Base-by-base conservation (phyloP, 2,797 vertebrate genomes). In the Zonotrichia albicollis region DNA sequence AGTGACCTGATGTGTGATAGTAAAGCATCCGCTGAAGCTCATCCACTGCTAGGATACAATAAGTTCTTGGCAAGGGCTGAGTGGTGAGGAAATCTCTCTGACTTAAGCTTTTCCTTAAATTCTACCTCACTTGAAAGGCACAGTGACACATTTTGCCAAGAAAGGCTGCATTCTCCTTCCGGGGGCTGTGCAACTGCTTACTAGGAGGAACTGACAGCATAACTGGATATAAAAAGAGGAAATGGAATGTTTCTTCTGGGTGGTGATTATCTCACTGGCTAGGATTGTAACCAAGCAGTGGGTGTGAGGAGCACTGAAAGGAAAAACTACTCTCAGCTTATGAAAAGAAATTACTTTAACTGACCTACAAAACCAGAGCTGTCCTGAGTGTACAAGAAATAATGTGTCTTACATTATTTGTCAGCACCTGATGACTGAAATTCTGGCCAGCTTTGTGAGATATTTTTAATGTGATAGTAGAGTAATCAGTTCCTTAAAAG, bases 191-290 rank as follows among this genome's bases (percentile, higher is more conserved):
- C 82, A 89, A 91, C 67, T 83, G 87, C 89, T 93, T 94, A 80
- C 68, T 66, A 45, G 90, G 91, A 95, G 89, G 89, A 95, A 95
- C 91, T 91, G 81, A 75, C 89, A 93, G 83, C 91, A 84, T 92
- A 95, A 91, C 82, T 93, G 81, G 92, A 96, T 97, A 96, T 94
- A 94, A 95, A 97, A 96, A 94, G 94, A 76, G 87, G 85, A 96
- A 97, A 88, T 86, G 94, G 95, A 96, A 96, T 96, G 89, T 93
- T 96, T 97, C 94, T 96, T 95, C 85, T 94, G 85, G 45, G 87
- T 91, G 89, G 66, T 8, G 7, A 94, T 97, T 96, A 96, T 96
- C 91, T 96, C 95, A 97, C 94, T 95, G 94, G 91, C 95, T 96
- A 97, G 93, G 95, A 97, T 91, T 96, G 96, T 92, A 90, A 95